phyloP scores from a whole-genome alignment of 2,888 invertebrate species.

The Eumacrocentrus americanus region DNA sequence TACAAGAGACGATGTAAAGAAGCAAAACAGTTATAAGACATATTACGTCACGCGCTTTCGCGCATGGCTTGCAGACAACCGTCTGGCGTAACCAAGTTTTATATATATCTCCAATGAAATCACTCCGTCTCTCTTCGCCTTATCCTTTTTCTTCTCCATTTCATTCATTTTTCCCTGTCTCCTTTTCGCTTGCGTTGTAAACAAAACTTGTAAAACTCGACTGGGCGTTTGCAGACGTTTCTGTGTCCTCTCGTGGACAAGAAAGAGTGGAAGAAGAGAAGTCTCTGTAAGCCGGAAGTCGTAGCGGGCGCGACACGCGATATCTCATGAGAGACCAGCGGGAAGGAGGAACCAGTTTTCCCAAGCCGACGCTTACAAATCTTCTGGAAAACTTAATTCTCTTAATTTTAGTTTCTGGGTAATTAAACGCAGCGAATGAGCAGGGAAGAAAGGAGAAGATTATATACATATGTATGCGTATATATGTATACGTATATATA shows the following conservation, averaged over 20 bases:
- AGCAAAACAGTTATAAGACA: too few relatives aligned
- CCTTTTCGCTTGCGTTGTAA: neutral
- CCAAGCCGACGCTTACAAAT: conserved; percentile 14
- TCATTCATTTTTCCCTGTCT: neutral
- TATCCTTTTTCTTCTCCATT: conserved; percentile 14
- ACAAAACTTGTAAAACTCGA: conserved; percentile 8
- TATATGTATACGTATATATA: neutral
- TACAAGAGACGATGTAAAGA: too few relatives aligned
- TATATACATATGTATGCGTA: neutral
- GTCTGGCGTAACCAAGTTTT: conserved; percentile 49
- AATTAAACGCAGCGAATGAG: conserved; percentile 18
- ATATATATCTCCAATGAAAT: conserved; percentile 42
- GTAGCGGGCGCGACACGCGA: conserved; percentile 25
- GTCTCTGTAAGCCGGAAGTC: conserved; percentile 23
- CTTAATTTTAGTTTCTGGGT: conserved; percentile 19
- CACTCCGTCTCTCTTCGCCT: conserved; percentile 13
- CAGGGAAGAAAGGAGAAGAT: neutral
- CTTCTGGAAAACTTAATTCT: conserved; percentile 14
- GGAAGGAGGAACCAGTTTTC: neutral
- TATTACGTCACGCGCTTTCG: conserved; percentile 28
- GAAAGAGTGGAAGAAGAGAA: conserved; percentile 2
- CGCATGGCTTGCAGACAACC: conserved; percentile 35
- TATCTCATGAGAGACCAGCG: conserved; percentile 9
- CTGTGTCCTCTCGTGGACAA: conserved; percentile 1
- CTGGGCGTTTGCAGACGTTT: conserved; percentile 6